phyloP scores from a whole-genome alignment of 64 coral and sea anemone genomes.

The Dendrophyllia cribrosa region DNA sequence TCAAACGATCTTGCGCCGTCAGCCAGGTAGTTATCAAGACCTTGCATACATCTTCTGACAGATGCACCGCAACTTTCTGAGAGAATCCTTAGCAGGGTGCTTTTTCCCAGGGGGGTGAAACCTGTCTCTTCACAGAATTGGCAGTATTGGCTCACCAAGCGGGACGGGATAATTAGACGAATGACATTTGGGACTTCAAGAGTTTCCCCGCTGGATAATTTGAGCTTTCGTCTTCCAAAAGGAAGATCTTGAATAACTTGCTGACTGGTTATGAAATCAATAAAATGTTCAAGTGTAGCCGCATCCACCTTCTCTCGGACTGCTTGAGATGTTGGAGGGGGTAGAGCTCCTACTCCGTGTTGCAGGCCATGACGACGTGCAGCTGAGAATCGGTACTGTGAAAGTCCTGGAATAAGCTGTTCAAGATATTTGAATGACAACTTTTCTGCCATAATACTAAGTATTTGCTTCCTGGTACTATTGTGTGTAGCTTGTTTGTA shows the following conservation, averaged over 20 bases:
- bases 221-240: constrained; percentile 34
- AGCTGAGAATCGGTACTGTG: constrained; percentile 1
- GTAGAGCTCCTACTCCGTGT: constrained; percentile 19
- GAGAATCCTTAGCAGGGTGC: constrained; percentile 2
- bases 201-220: constrained; percentile 26
- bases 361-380: background rate
- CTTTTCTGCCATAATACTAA: constrained; percentile 28
- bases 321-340: background rate
- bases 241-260: constrained; percentile 40
- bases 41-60: constrained; percentile 22
- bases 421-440: constrained; percentile 26
- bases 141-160: constrained; percentile 11
- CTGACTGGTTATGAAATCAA: constrained; percentile 43
- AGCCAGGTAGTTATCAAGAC: constrained; percentile 25
- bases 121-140: constrained; percentile 7
- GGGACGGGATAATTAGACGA: constrained; percentile 6
- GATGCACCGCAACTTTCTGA: constrained; percentile 1
- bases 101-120: constrained; percentile 23
- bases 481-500: constrained; percentile 37
- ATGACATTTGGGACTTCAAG: constrained; percentile 51
- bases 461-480: constrained; percentile 37
- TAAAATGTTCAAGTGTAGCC: constrained; percentile 32
- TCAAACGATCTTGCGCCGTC: constrained; percentile 28
- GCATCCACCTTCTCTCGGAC: constrained; percentile 20
- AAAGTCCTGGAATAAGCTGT: constrained; percentile 30